Evolutionary conservation across 2,888 invertebrate species (phyloP).

Genomic region (Tenthredo mesomela): DNA sequence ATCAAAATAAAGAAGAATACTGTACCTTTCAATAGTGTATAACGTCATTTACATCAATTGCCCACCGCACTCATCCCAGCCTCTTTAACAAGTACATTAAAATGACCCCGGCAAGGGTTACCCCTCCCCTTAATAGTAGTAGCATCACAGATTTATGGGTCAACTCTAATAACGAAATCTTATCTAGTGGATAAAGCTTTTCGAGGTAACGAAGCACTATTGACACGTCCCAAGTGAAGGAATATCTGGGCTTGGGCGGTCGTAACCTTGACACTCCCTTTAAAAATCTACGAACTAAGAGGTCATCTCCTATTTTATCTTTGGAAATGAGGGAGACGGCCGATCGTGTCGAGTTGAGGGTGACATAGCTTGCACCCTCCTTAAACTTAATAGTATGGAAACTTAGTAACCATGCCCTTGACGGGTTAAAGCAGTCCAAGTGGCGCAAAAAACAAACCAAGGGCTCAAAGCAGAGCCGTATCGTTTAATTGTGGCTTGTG

Average conservation of each 20-base stretch:
- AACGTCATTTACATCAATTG: no score
- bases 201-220: constrained; percentile 50
- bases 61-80: no score
- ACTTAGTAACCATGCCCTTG: constrained; percentile 44
- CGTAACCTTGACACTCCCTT: constrained; percentile 61
- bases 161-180: constrained; percentile 55
- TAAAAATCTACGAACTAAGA: constrained; percentile 60
- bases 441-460: constrained; percentile 60
- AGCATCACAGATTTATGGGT: constrained; percentile 62
- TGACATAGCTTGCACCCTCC: constrained; percentile 59
- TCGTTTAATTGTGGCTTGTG: constrained; percentile 45
- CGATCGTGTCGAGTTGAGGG: constrained; percentile 62
- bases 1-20: no score
- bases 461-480: constrained; percentile 57
- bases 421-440: constrained; percentile 32
- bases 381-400: constrained; percentile 54
- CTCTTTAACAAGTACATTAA: no score
- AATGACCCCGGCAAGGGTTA: no score
- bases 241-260: constrained; percentile 60
- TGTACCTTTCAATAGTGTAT: no score
- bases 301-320: constrained; percentile 57
- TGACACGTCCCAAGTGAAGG: constrained; percentile 64
- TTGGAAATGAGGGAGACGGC: constrained; percentile 62
- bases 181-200: constrained; percentile 9
- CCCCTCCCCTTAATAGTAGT: constrained; percentile 53